Base-by-base conservation (phyloP, 2,797 vertebrate genomes). In the Saxicola maurus region DNA sequence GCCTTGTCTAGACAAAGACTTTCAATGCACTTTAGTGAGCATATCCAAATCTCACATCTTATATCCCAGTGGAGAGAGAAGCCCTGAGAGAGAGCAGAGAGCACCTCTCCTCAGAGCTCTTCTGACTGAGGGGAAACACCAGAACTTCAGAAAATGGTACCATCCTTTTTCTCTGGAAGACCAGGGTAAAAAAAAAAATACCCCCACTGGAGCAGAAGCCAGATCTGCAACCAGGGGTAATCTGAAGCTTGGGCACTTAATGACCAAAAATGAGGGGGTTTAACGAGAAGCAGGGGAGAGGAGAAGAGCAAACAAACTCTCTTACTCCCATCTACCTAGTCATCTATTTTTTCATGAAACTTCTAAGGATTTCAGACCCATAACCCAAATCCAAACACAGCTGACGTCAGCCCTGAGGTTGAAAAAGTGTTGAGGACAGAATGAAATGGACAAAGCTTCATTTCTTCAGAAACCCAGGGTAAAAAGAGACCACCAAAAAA, bases 1-100 rank as follows among this genome's bases (percentile, higher is more conserved):
- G 81, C 59, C 48, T 61, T 5, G 43, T 75, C 84, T 64, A 93
- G 90, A 87, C 91, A 89, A 82, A 85, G 88, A 19, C 66, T 88
- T 82, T 10, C 49, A 24, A 56, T 4, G 21, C 25, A 28, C 40
- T 82, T 82, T 19, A 83, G 28, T 38, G 19, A 59, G 46, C n/a
- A 37, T 25, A 62, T 7, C 61, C 45, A 75, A 75, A 83, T 60
- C 66, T 80, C 59, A 43, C 24, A 45, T 62, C 43, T 78, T 59
- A 69, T 38, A 8, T 60, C 48, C 45, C 10, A 1, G 37, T 7
- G 13, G 12, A 55, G 42, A 81, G 35, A 86, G 19, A 25, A 82
- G 64, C 40, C 31, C 35, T 19, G 40, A 35, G 11, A 56, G 48
- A 62, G 3, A 48, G 24, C 43, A 68, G 2, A 59, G 1, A 73